Conservation (phyloP, 2,888 invertebrate genomes). For the Drosophila anceps region DNA sequence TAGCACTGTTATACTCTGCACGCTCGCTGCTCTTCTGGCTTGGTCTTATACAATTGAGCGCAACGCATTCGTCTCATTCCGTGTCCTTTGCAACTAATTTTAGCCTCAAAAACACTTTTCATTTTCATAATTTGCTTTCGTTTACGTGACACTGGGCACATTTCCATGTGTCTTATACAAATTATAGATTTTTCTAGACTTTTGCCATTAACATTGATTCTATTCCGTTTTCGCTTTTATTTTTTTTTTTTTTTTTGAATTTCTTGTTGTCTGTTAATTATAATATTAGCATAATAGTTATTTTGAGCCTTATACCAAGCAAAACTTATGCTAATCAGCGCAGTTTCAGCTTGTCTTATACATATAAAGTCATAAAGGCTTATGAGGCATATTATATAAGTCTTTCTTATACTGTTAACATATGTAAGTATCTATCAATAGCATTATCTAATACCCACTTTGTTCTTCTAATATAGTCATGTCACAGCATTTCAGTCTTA, state of each 20-base stretch:
- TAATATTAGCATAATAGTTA: constrained; percentile 8
- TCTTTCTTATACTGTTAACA: too few relatives aligned
- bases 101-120: constrained; percentile 3
- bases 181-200: not conserved
- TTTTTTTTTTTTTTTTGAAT: not conserved
- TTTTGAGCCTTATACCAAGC: constrained; percentile 27
- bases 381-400: too few relatives aligned
- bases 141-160: constrained; percentile 9
- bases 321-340: not conserved
- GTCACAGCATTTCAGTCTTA: too few relatives aligned
- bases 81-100: constrained; percentile 6
- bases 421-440: too few relatives aligned
- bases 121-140: constrained; percentile 7
- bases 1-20: not conserved
- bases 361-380: not conserved
- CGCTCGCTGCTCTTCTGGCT: not conserved
- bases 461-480: too few relatives aligned
- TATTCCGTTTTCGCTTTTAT: not conserved
- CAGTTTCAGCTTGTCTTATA: not conserved
- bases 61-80: not conserved
- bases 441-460: too few relatives aligned
- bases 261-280: not conserved
- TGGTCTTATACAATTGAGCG: not conserved
- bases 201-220: not conserved
- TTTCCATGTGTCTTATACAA: not conserved